Base-by-base conservation (phyloP, 2,888 invertebrate genomes). In the Lithosia quadra region DNA sequence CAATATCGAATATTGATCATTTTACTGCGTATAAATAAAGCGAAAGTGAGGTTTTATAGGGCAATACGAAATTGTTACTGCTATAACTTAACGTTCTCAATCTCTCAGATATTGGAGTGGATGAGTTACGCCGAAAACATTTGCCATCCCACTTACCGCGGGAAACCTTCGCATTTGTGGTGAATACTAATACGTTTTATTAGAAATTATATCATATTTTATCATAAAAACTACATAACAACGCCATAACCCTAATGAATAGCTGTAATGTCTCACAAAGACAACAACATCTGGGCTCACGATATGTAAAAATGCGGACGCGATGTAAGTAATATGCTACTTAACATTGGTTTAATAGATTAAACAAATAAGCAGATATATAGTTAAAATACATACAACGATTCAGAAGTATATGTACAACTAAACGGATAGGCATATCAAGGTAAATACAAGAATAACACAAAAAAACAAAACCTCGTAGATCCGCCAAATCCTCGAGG, bases 11-110 rank as follows among this genome's bases (percentile, higher is more conserved):
- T 92, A 92, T 93, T 91, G 93, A 93, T 92, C 92, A 91, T 90
- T 92, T 93, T 91, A 91, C 90, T 91, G 91, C 90, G 84, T 90
- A 93, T 94, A 94, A 94, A 94, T 93, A 93, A 91, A 91, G 88
- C 83, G 89, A 90, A 92, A 92, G 92, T 92, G 89, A 89, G 91
- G 91, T 93, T 94, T 94, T 94, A 94, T 93, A 87, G 92, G 91
- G 87, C 92, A 90, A 93, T 94, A 90, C 86, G 90, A 94, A 94
- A 92, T 93, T 92, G 93, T 92, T 93, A 92, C 87, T 85, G 91
- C 90, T 84, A 92, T 94, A 93, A 93, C 90, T 93, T 91, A 90
- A 83, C 91, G 85, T 86, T 88, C 89, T 88, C 89, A 92, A 92
- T 92, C 90, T 92, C 91, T 88, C 86, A 86, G 88, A 90, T 93